phyloP scores from a whole-genome alignment of 2,113 vertebrate genomes.

The Cyprinodon tularosa region DNA sequence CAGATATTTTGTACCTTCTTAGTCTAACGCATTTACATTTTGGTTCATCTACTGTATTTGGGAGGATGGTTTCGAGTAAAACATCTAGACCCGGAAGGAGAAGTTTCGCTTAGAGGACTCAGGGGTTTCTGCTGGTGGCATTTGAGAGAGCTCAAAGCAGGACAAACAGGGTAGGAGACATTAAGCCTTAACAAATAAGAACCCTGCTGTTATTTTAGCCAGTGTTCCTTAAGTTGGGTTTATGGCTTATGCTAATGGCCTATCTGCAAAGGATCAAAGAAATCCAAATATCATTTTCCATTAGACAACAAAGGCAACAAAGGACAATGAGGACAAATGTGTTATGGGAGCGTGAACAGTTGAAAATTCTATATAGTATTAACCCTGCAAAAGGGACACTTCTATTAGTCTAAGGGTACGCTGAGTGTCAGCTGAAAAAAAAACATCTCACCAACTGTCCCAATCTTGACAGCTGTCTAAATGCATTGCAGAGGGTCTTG shows the following conservation, averaged over 20 bases:
- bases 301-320: slow-evolving; percentile 67
- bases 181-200: slow-evolving; percentile 70
- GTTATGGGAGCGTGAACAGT: slow-evolving; percentile 17
- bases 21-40: slow-evolving; percentile 34
- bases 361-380: background rate
- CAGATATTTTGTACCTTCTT: slow-evolving; percentile 55
- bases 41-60: slow-evolving; percentile 1
- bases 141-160: slow-evolving; percentile 64
- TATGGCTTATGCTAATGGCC: slow-evolving; percentile 70
- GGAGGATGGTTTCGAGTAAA: slow-evolving; percentile 25
- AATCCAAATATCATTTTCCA: slow-evolving; percentile 67
- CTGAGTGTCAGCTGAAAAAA: background rate
- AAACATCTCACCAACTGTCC: background rate
- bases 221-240: slow-evolving; percentile 55
- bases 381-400: background rate
- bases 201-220: slow-evolving; percentile 36
- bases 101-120: slow-evolving; percentile 72
- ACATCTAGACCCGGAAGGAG: slow-evolving; percentile 52
- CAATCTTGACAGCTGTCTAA: background rate
- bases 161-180: slow-evolving; percentile 58
- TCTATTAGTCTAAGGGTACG: background rate
- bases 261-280: slow-evolving; percentile 69
- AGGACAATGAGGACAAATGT: slow-evolving; percentile 52
- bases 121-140: slow-evolving; percentile 57
- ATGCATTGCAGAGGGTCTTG: background rate